Conservation (phyloP, 2,888 invertebrate genomes). For the Lasioglossum lativentre region DNA sequence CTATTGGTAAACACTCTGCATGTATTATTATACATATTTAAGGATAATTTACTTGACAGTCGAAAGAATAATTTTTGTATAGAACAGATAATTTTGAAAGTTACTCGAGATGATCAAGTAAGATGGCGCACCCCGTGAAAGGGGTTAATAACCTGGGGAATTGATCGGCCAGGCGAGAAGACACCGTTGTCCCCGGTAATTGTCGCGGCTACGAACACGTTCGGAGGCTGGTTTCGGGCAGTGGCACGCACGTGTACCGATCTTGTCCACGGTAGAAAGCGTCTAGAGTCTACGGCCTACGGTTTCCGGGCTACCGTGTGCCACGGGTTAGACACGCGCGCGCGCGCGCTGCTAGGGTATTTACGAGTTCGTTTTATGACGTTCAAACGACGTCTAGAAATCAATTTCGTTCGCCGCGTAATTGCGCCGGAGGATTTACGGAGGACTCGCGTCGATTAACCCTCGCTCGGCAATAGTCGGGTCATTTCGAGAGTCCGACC, state of each 20-base stretch:
- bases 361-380: constrained; percentile 67
- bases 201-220: background rate
- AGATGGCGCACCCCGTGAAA: too few relatives aligned
- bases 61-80: too few relatives aligned
- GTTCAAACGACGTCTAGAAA: constrained; percentile 61
- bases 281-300: background rate
- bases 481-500: background rate
- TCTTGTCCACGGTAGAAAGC: background rate
- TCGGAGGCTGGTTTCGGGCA: background rate
- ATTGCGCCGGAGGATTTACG: constrained; percentile 65
- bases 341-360: constrained; percentile 28
- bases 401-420: constrained; percentile 65
- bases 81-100: too few relatives aligned
- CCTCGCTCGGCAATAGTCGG: constrained; percentile 2
- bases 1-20: too few relatives aligned
- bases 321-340: constrained; percentile 3
- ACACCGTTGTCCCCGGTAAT: background rate
- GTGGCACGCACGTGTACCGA: background rate
- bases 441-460: constrained; percentile 34
- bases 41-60: too few relatives aligned
- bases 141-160: too few relatives aligned
- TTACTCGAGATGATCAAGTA: too few relatives aligned
- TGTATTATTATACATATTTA: too few relatives aligned
- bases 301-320: constrained; percentile 3
- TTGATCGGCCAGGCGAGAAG: background rate